Evolutionary conservation across 2,797 vertebrate species (phyloP).

Genomic region (Leuciscus waleckii): DNA sequence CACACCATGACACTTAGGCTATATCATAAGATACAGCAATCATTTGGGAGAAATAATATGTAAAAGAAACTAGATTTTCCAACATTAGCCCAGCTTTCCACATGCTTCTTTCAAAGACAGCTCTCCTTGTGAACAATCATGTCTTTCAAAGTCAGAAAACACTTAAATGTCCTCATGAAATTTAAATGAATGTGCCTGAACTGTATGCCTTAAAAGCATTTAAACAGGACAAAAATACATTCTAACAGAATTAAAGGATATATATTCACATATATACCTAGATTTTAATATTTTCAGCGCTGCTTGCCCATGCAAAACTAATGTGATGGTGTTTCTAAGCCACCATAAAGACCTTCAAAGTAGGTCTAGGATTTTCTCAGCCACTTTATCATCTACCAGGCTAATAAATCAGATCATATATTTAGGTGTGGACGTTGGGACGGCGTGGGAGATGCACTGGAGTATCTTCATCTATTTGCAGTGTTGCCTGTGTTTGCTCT

Average conservation of each 20-base stretch:
- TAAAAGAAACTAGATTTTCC: background rate
- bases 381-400: background rate
- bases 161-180: constrained; percentile 1
- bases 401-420: background rate
- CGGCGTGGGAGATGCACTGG: background rate
- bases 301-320: background rate
- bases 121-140: constrained; percentile 10
- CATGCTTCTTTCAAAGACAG: background rate
- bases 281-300: background rate
- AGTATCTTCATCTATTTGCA: constrained; percentile 13
- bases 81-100: background rate
- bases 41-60: background rate
- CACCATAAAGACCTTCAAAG: background rate
- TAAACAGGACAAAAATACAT: background rate
- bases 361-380: background rate
- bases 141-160: background rate
- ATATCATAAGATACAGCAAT: background rate
- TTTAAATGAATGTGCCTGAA: background rate
- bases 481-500: background rate
- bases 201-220: constrained; percentile 2
- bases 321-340: background rate
- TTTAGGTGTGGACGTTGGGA: background rate
- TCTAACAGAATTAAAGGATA: background rate
- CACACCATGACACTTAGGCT: background rate
- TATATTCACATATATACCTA: background rate